Base-by-base conservation (phyloP, 1,140 invertebrate species). In the Ladona fulva region DNA sequence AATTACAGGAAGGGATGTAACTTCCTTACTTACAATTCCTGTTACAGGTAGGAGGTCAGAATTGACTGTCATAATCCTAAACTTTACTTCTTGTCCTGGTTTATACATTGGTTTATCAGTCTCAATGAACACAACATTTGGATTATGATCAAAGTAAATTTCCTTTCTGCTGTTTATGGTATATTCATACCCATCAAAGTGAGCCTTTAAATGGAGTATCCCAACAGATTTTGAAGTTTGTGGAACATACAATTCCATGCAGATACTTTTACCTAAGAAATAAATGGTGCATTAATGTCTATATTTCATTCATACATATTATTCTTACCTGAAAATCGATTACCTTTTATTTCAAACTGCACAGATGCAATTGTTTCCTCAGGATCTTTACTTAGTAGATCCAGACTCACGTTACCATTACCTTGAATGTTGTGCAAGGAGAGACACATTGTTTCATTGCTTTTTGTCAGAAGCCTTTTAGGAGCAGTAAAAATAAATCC, bases 51-150 rank as follows among this genome's bases (percentile, higher is more conserved):
- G 86, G 5, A 89, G 81, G 79, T 88, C 84, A 42, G 87, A 84
- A 73, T 85, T 85, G 5, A 90, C 76, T 42, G 85, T 84, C 0
- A 90, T 83, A 52, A 89, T 82, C 75, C 89, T 84, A 52, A 90
- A 86, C 78, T 86, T 86, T 14, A 90, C 87, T 79, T 85, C 85
- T 80, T 91, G 88, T 3, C 89, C 87, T 6, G 90, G 90, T 77
- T 91, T 88, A 83, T 92, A 93, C 8, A 91, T 85, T 0, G 89
- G 87, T 77, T 88, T 87, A 75, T 89, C 88, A 0, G 88, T 87
- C 80, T 89, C 88, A 1, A 89, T 83, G 25, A 89, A 76, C 8
- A 75, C 19, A 25, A 75, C 24, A 75, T 24, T 24, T 24, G 24
- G 24, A 25, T 75, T 42, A 16, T 42, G 74, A 42, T 75, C 24